Base-by-base conservation (phyloP, 1,140 invertebrate species). In the Zaprionus davidi region DNA sequence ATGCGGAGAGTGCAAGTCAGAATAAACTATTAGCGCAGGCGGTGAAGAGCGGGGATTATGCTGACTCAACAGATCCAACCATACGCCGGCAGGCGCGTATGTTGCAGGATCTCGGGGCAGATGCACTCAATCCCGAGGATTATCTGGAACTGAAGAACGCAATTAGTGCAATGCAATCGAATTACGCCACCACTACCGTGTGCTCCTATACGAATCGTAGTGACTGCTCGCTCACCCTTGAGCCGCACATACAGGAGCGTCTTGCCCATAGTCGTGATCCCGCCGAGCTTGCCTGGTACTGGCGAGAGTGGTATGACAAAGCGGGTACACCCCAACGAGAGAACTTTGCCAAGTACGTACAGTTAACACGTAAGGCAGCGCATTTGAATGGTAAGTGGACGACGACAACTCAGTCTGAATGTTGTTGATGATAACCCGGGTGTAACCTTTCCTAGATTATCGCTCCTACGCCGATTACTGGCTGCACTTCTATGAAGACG, bases 131-230 rank as follows among this genome's bases (percentile, higher is more conserved):
- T 22, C 17, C 76, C 6, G 64, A 72, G 0, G 91, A 92, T 41
- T 92, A 81, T 58, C 36, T 84, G n/a, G 36, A 95, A 82, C 94
- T 96, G 24, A 94, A 96, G 78, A 94, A 95, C 78, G 94, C 95
- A 0, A 93, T 95, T 13, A 95, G 94, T 28, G 94, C 95, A 7
- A 98, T 98, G 97, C 94, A 97, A 79, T 94, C 94, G 3, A 96
- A 96, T 67, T 98, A 97, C 82, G 95, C 96, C 11, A 97, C 95
- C 1, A 94, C 96, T 0, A 97, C 96, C 91, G 95, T 98, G 12
- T 97, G 97, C 80, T 94, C 95, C 34, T 96, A 93, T 74, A 94
- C 95, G 11, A 94, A 96, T 75, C 76, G 95, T 0, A 95, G 96
- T 81, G 94, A 95, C 72, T 98, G 97, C 80, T 95, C 96, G 3